A percentile compares a stretch with the other conserved stretches of the same genome.
Conservation (phyloP, 2,888 invertebrate genomes). For the Caenorhabditis afra region DNA sequence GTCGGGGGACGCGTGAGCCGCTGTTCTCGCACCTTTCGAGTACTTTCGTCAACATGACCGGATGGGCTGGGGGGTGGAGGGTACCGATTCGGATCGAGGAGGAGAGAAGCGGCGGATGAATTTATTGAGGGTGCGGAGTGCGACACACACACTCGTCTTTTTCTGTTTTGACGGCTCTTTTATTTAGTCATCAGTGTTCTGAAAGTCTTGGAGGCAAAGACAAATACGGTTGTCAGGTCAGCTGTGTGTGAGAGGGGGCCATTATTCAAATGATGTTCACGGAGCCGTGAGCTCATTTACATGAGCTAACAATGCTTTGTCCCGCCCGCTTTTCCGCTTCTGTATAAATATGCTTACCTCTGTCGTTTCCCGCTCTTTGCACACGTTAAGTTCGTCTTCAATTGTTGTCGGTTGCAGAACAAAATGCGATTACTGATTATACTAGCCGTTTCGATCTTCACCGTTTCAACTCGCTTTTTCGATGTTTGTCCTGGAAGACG, state of each 20-base stretch:
- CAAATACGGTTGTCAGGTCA: constrained; percentile 51
- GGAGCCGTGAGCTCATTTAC: constrained; percentile 38
- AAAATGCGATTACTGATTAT: constrained; percentile 32
- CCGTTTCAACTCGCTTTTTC: constrained; percentile 56
- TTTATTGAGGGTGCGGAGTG: constrained; percentile 20
- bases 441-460: neutral
- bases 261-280: constrained; percentile 45
- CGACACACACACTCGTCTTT: constrained; percentile 9
- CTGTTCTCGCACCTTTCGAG: constrained; percentile 60
- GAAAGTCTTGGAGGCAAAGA: constrained; percentile 26
- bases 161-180: constrained; percentile 36
- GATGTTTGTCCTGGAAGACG: constrained; percentile 69
- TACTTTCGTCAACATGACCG: constrained; percentile 52
- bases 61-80: neutral
- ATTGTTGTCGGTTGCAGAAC: neutral
- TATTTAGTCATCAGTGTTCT: constrained; percentile 54
- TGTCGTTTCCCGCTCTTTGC: constrained; percentile 28
- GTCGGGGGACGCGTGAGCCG: constrained; percentile 51
- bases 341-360: constrained; percentile 34
- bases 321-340: neutral
- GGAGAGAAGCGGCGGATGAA: constrained; percentile 9
- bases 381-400: neutral
- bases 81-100: constrained; percentile 20
- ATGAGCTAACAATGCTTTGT: constrained; percentile 28
- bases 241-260: too few species aligned